These are phyloP conservation scores for Coendou prehensilis DNA, from an alignment of 2,797 vertebrate genomes.

Conservation along the genomic window DNA sequence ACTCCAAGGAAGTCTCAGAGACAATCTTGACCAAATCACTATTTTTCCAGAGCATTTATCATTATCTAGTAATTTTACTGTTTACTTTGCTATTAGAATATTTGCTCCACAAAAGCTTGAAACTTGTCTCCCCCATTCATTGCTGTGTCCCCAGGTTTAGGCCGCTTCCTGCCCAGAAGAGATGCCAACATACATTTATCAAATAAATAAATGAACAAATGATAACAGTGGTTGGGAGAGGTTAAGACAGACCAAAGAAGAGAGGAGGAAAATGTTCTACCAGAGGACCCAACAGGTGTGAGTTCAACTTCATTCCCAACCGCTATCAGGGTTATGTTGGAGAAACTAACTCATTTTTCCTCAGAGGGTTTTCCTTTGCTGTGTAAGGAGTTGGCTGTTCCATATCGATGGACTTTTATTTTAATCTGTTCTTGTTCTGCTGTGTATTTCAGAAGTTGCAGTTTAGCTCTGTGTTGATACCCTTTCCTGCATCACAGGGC, in stretches of 20 bases:
- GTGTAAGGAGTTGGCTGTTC: neutral
- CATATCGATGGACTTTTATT: neutral
- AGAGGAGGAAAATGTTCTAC: neutral
- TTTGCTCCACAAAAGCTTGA: neutral
- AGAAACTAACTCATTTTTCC: neutral
- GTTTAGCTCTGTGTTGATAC: neutral
- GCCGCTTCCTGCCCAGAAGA: neutral
- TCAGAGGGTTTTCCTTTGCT: neutral
- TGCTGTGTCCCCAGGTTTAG: neutral
- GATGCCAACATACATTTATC: neutral
- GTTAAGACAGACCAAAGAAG: neutral
- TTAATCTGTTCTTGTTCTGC: neutral
- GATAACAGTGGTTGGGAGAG: neutral
- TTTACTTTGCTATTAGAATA: neutral
- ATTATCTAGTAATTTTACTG: neutral
- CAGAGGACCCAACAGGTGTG: neutral
- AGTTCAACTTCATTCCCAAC: neutral
- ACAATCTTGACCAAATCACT: neutral
- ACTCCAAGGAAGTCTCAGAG: neutral
- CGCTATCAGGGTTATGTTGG: neutral
- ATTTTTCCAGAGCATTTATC: neutral
- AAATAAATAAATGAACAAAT: conserved; percentile 7
- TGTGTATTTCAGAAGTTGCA: neutral
- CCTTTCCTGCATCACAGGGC: neutral
- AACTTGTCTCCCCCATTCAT: neutral